Percentiles rank a stretch among this genome's conserved stretches.
These are phyloP conservation scores for Ormyrus labotus DNA, from an alignment of 2,888 invertebrate genomes.

Conservation along the genomic window DNA sequence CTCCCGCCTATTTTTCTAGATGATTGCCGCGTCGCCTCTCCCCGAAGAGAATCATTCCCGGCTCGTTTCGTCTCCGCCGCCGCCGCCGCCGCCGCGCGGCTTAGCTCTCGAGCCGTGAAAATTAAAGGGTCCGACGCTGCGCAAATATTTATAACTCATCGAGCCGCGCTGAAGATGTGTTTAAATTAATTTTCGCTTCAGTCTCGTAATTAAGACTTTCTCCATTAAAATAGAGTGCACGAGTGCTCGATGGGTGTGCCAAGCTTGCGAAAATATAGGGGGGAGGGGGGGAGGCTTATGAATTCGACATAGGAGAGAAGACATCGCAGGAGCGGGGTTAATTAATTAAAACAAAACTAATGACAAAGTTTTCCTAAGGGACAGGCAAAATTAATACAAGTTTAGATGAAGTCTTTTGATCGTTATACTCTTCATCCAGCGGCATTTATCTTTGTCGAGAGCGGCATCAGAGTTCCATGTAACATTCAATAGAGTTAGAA, in stretches of 20 bases:
- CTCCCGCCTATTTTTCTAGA: constrained; percentile 33
- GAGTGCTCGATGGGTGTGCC: background rate
- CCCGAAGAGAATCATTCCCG: background rate
- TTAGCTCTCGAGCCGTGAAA: constrained; percentile 44
- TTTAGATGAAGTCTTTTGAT: constrained; percentile 36
- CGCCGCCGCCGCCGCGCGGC: background rate
- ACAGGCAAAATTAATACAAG: constrained; percentile 30
- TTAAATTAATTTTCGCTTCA: constrained; percentile 41
- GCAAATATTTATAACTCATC: constrained; percentile 50
- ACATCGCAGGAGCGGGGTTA: background rate
- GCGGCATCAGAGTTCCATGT: constrained; percentile 6
- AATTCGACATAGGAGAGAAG: background rate
- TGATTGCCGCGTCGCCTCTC: constrained; percentile 7
- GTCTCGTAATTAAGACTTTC: constrained; percentile 37
- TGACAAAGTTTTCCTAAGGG: constrained; percentile 13
- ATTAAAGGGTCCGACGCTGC: constrained; percentile 36
- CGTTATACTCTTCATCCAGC: constrained; percentile 27
- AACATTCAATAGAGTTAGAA: constrained; percentile 3
- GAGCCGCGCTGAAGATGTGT: constrained; percentile 16
- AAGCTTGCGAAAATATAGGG: constrained; percentile 9
- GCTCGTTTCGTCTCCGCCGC: constrained; percentile 1
- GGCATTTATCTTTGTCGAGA: constrained; percentile 21
- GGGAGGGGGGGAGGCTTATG: background rate
- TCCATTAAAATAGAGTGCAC: constrained; percentile 36
- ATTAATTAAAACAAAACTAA: constrained; percentile 26